These are phyloP conservation scores for Castor canadensis DNA, from an alignment of 2,113 vertebrate genomes.

Conservation along the genomic window DNA sequence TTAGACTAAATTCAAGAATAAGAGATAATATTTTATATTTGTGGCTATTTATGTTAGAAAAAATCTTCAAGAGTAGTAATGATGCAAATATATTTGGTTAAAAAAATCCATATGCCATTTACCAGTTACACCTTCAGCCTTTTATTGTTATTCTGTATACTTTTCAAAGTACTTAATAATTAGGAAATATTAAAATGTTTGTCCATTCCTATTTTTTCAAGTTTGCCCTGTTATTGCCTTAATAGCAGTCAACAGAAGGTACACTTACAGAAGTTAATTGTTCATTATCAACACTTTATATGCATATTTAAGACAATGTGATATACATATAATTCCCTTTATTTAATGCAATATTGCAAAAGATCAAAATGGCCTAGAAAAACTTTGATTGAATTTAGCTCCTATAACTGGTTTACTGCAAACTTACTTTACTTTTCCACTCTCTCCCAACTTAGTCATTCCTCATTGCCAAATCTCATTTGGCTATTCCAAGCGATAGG, in stretches of 20 bases:
- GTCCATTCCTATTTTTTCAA: neutral
- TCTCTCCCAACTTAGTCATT: conserved; percentile 17
- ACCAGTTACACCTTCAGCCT: neutral
- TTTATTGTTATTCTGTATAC: neutral
- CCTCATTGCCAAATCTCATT: conserved; percentile 76
- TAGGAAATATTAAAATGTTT: neutral
- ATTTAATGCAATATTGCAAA: conserved; percentile 23
- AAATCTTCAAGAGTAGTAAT: neutral
- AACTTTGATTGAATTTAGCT: neutral
- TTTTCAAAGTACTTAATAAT: neutral
- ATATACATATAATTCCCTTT: neutral
- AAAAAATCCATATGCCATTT: neutral
- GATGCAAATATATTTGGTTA: conserved; percentile 33
- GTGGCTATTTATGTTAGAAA: conserved; percentile 24
- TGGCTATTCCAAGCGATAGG: conserved; percentile 80
- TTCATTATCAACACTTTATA: neutral
- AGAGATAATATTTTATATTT: conserved; percentile 55
- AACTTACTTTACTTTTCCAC: neutral
- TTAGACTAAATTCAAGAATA: conserved; percentile 57
- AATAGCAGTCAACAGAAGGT: neutral
- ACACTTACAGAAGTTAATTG: too few relatives aligned
- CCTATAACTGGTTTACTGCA: conserved; percentile 59
- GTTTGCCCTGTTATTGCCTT: neutral
- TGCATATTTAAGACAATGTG: neutral
- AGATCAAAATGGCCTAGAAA: neutral